phyloP scores from a whole-genome alignment of 2,797 vertebrate genomes.

The Spatula clypeata region DNA sequence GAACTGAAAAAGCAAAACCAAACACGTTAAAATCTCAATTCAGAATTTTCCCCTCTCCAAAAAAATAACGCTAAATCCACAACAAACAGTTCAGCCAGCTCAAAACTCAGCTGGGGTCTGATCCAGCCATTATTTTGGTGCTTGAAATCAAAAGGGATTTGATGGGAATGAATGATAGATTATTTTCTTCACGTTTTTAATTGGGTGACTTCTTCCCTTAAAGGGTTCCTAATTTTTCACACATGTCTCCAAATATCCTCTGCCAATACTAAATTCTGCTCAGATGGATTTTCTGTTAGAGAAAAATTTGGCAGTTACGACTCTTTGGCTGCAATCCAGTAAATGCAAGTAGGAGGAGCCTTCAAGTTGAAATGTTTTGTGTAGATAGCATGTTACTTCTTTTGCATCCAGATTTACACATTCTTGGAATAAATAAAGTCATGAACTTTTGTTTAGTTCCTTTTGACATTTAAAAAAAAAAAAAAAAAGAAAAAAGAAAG shows the following conservation, averaged over 20 bases:
- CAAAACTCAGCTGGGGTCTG: constrained; percentile 11
- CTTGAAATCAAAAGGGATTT: constrained; percentile 66
- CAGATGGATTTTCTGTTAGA: constrained; percentile 71
- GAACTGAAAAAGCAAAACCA: not conserved
- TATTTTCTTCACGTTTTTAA: constrained; percentile 68
- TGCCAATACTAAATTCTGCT: constrained; percentile 73
- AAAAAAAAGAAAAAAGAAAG: no score
- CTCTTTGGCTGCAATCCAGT: constrained; percentile 52
- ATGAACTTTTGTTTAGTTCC: not conserved
- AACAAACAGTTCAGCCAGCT: constrained; percentile 45
- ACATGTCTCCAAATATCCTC: constrained; percentile 62
- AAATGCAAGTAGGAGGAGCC: constrained; percentile 53
- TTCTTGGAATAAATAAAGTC: not conserved
- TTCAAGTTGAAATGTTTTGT: constrained; percentile 22
- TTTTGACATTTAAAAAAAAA: not conserved
- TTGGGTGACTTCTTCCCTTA: constrained; percentile 60
- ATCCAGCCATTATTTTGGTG: constrained; percentile 62
- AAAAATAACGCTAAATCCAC: constrained; percentile 46
- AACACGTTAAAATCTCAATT: not conserved
- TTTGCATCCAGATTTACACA: not conserved
- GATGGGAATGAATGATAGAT: constrained; percentile 56
- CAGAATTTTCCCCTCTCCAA: not conserved
- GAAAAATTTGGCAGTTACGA: constrained; percentile 61
- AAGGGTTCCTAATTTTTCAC: constrained; percentile 72
- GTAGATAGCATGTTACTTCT: not conserved